Evolutionary conservation across 64 coral and sea anemone species (phyloP).

Genomic region (Montipora cactus): DNA sequence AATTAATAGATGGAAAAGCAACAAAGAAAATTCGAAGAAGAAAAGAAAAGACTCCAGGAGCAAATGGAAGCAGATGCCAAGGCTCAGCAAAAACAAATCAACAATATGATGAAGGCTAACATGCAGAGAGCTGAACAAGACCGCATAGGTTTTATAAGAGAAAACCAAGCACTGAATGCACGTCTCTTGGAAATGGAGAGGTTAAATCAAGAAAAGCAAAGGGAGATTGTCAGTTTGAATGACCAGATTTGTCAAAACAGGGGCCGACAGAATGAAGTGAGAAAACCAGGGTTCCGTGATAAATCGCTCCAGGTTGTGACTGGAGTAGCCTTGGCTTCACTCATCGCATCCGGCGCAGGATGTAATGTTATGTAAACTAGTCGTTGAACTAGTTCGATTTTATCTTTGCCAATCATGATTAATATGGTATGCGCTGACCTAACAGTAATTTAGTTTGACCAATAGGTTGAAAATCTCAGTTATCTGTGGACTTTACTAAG

Average conservation of each 20-base stretch:
- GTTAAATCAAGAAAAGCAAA: not conserved
- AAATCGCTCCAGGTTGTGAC: not conserved
- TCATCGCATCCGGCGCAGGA: too few species aligned
- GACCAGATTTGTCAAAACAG: not conserved
- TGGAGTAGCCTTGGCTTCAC: not conserved
- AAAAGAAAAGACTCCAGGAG: slow-evolving; percentile 47
- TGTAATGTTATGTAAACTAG: too few species aligned
- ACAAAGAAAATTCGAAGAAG: slow-evolving; percentile 43
- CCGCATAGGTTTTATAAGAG: slow-evolving; percentile 6
- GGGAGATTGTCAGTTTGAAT: not conserved
- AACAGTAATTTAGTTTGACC: too few species aligned
- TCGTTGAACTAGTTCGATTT: too few species aligned
- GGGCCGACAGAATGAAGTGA: not conserved
- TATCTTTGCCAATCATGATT: too few species aligned
- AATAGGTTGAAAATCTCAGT: too few species aligned
- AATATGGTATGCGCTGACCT: too few species aligned
- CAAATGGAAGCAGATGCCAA: slow-evolving; percentile 52
- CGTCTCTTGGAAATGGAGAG: slow-evolving; percentile 41
- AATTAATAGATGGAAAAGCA: slow-evolving; percentile 51
- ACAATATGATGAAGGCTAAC: slow-evolving; percentile 72
- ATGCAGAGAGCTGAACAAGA: slow-evolving; percentile 53
- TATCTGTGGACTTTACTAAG: too few species aligned
- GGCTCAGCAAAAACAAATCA: slow-evolving; percentile 61
- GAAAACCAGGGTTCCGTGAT: not conserved
- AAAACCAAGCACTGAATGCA: slow-evolving; percentile 45